Base-by-base conservation (phyloP, 2,113 vertebrate species). In the Psettodes erumei region DNA sequence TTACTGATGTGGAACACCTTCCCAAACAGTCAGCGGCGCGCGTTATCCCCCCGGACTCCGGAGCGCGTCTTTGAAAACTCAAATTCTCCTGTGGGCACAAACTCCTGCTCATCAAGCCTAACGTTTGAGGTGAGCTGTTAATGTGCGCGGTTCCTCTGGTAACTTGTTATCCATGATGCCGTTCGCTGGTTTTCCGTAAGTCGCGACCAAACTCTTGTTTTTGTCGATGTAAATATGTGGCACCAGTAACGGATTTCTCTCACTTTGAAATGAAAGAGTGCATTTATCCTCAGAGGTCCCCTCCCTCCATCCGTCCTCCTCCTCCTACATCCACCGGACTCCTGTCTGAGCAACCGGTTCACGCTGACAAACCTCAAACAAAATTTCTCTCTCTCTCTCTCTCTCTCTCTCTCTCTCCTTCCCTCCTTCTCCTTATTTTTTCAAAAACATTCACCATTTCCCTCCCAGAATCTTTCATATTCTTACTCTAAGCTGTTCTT, bases 261-360 rank as follows among this genome's bases (percentile, higher is more conserved):
- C 68, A 61, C 35, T 62, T 66, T 38, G 74, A 87, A 86, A 92
- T 93, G 91, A 94, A 95, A 92, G 92, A 88, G 89, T 63, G 86
- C 90, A 86, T 94, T 93, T 91, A 93, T 94, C 79, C 84, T 45
- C 73, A 56, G 64, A 53, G 74, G 66, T 78, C 23, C 76, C 75
- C 73, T 58, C 38, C 72, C 65, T 61, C 63, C 38, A 13, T 30
- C 83, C 81, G 82, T 82, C 75, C 65, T 71, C 78, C 79, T 69
- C 74, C 71, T 76, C 27, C 81, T n/a, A n/a, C n/a, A 82, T 83
- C 73, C 78, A 82, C 21, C 71, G 75, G 69, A 71, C 84, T 75
- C 27, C 77, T 84, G 63, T 77, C 73, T 18, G 75, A 60, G 76
- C 75, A 72, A 71, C 90, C 88, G 86, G 18, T 87, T 83, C 88